A percentile compares a stretch with the other conserved stretches of the same genome.
Conservation (phyloP, 2,113 vertebrate species). For the Hemiscyllium ocellatum region DNA sequence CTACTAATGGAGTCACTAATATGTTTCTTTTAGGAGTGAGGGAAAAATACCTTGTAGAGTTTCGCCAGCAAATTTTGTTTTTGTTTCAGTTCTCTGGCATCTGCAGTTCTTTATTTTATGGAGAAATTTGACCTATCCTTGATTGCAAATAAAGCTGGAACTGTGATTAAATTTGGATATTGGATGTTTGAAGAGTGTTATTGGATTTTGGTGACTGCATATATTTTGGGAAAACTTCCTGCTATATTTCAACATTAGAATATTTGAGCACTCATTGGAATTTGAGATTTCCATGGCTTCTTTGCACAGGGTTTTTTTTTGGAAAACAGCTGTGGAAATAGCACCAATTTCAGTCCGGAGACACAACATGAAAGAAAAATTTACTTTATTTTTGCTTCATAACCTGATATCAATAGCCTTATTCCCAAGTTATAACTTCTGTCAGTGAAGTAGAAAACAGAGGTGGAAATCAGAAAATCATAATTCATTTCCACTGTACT, state of each 20-base stretch:
- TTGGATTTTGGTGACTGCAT: background rate
- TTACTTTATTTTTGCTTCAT: background rate
- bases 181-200: background rate
- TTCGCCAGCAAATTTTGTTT: too few relatives aligned
- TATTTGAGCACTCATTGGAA: background rate
- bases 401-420: background rate
- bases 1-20: background rate
- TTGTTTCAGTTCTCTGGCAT: too few relatives aligned
- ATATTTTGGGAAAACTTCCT: background rate
- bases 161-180: background rate
- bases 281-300: background rate
- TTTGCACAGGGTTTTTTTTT: background rate
- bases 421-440: background rate
- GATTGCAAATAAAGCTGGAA: background rate
- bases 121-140: background rate
- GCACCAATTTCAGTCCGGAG: background rate
- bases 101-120: too few relatives aligned
- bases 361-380: background rate
- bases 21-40: background rate
- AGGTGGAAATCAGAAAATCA: background rate
- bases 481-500: background rate
- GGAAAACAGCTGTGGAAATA: background rate
- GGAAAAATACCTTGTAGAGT: background rate
- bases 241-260: background rate
- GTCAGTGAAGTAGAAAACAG: background rate